Percentiles rank a stretch among this genome's conserved stretches.
Conservation (phyloP, 2,797 vertebrate species). For the Neopelma chrysocephalum region DNA sequence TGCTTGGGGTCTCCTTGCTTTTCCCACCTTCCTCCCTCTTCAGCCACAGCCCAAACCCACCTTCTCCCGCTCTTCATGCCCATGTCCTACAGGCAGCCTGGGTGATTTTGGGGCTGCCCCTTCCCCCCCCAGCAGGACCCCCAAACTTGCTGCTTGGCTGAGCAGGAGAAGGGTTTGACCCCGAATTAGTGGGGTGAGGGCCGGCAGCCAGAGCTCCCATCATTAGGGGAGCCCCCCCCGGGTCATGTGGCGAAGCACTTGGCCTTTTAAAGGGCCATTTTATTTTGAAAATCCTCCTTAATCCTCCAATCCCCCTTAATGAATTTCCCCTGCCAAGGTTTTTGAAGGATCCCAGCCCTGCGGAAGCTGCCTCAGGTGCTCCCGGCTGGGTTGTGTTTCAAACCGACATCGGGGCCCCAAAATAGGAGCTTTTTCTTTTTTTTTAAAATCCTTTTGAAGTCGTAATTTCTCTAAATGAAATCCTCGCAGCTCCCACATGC, state of each 20-base stretch:
- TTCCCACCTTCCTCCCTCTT: not conserved
- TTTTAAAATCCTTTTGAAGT: no score
- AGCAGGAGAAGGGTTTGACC: not conserved
- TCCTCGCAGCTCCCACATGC: no score
- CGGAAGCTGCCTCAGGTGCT: not conserved
- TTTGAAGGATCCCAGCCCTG: not conserved
- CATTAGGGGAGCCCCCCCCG: not conserved
- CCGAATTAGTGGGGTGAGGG: not conserved
- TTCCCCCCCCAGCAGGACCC: not conserved
- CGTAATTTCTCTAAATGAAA: no score
- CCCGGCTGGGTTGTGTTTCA: not conserved
- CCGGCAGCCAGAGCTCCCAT: not conserved
- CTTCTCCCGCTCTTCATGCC: not conserved
- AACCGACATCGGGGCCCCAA: not conserved
- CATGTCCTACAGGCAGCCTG: no score
- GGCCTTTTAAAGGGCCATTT: not conserved
- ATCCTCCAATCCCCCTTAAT: constrained; percentile 37
- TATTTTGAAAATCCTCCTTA: constrained; percentile 21
- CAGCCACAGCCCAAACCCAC: no score
- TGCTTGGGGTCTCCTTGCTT: not conserved
- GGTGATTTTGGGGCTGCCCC: not conserved
- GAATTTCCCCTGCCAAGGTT: constrained; percentile 16
- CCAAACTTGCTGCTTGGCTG: not conserved
- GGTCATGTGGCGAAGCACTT: not conserved
- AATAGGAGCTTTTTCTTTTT: no score